Base-by-base conservation (phyloP, 2,113 vertebrate species). In the Morone saxatilis region DNA sequence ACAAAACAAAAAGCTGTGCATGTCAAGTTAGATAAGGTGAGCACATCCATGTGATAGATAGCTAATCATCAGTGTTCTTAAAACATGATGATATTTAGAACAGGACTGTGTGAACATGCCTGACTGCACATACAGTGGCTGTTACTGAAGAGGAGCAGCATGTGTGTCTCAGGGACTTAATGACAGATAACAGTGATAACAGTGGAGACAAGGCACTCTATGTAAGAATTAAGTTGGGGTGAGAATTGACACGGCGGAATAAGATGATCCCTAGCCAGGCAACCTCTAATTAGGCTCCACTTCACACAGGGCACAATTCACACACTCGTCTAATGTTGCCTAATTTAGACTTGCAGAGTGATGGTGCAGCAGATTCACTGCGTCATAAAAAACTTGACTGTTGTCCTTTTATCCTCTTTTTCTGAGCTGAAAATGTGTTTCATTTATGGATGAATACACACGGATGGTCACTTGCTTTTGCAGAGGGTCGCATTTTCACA, bases 121-220 rank as follows among this genome's bases (percentile, higher is more conserved):
- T 57, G 67, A 69, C 81, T 63, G 73, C 79, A 89, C 86, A 89
- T 59, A 31, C 72, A 72, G 67, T 25, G 36, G 57, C 69, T 74
- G 82, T 73, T 60, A 80, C 31, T 25, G 70, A 79, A n/a, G 71
- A 68, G 36, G 67, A 88, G 77, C 74, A 80, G 57, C 53, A 71
- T 80, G 73, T 84, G 80, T 86, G 89, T 90, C 31, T 31, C 85
- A 83, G 86, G 73, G 76, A 78, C 86, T 63, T 76, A 81, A 82
- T 66, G 69, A 85, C 80, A 78, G 88, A 93, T 90, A 90, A 75
- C 67, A 14, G 48, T 11, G 88, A 91, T 87, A 91, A 84, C 69
- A 70, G 38, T 10, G 59, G 60, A 77, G 60, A 78, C 81, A 60
- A 77, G 71, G 13, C 78, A 66, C 71, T 69, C 77, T 68, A 54